phyloP scores from a whole-genome alignment of 2,888 invertebrate genomes.

The Drosophila nr. perissopoda region DNA sequence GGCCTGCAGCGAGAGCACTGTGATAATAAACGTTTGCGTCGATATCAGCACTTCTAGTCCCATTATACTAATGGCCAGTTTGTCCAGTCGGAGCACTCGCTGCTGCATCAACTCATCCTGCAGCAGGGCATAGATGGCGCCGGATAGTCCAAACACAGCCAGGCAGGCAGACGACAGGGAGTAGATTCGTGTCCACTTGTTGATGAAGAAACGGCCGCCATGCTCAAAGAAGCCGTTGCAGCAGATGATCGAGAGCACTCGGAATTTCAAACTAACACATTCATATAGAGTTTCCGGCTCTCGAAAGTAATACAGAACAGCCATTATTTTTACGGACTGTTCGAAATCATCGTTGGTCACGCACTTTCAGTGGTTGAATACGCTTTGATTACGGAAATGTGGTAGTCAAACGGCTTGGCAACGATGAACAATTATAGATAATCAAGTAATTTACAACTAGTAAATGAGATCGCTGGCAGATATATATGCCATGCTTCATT shows the following conservation, averaged over 20 bases:
- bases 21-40: constrained; percentile 58
- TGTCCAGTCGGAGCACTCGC: constrained; percentile 58
- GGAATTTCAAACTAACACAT: constrained; percentile 46
- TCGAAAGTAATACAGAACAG: constrained; percentile 30
- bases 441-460: constrained; percentile 12
- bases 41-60: constrained; percentile 70
- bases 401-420: no score
- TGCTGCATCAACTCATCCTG: constrained; percentile 23
- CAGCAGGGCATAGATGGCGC: constrained; percentile 45
- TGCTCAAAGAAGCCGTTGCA: constrained; percentile 63
- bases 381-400: constrained; percentile 6
- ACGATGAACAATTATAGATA: neutral
- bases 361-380: neutral
- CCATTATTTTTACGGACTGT: constrained; percentile 11
- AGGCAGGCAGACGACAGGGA: constrained; percentile 43
- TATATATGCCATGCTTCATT: constrained; percentile 3
- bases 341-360: neutral
- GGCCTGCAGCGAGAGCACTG: constrained; percentile 59
- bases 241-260: constrained; percentile 61
- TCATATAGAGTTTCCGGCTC: constrained; percentile 65
- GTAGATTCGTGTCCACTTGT: constrained; percentile 57
- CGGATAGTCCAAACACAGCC: constrained; percentile 40
- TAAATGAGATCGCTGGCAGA: neutral
- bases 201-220: constrained; percentile 36
- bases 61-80: constrained; percentile 65